Percentiles rank a stretch among this genome's conserved stretches.
Evolutionary conservation across 2,888 invertebrate species (phyloP).

Genomic region (Zele albiditarsus): DNA sequence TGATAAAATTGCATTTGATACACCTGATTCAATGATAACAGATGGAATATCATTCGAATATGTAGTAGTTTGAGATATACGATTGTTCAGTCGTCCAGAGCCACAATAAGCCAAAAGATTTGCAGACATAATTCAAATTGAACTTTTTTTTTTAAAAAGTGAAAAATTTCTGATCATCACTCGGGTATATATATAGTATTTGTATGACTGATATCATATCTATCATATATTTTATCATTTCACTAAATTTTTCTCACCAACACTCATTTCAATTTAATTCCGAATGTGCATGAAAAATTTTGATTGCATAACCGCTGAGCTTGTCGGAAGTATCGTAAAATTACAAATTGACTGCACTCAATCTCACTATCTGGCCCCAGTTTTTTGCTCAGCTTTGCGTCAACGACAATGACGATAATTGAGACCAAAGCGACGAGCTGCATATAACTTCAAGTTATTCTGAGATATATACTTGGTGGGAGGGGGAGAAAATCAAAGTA

Average conservation of each 20-base stretch:
- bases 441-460: constrained; percentile 72
- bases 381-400: constrained; percentile 43
- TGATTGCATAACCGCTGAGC: constrained; percentile 61
- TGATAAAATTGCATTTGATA: not conserved
- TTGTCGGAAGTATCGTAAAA: constrained; percentile 64
- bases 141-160: constrained; percentile 49
- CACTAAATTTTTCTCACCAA: constrained; percentile 40
- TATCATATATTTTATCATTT: not conserved
- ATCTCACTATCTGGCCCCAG: constrained; percentile 54
- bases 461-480: constrained; percentile 56
- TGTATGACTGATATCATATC: not conserved
- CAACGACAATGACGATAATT: constrained; percentile 54
- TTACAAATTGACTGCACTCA: constrained; percentile 63
- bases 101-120: constrained; percentile 38
- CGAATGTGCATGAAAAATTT: not conserved
- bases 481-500: constrained; percentile 18
- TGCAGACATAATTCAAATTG: constrained; percentile 50
- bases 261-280: constrained; percentile 32
- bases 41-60: constrained; percentile 26
- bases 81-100: constrained; percentile 16
- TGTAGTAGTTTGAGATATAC: constrained; percentile 9
- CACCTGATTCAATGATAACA: constrained; percentile 1
- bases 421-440: constrained; percentile 55
- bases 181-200: constrained; percentile 1
- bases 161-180: not conserved